Evolutionary conservation across 2,113 vertebrate species (phyloP).

Genomic region (Ictalurus furcatus): DNA sequence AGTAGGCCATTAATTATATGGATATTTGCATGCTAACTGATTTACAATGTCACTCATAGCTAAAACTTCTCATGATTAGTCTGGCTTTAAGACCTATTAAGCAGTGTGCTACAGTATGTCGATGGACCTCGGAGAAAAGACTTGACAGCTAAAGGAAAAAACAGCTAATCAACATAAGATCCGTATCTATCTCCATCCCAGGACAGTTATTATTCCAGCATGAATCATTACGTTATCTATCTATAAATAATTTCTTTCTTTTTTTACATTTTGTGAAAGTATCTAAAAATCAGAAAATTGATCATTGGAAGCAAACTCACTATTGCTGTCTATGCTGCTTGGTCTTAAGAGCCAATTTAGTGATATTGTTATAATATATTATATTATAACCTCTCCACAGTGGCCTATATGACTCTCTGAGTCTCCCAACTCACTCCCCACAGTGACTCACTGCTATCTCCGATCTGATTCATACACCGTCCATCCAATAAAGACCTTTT

Average conservation of each 20-base stretch:
- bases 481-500: slow-evolving; percentile 13
- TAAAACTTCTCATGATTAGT: not conserved
- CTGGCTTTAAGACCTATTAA: not conserved
- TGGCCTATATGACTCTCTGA: not conserved
- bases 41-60: not conserved
- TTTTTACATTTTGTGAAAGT: not conserved
- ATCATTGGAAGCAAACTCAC: not conserved
- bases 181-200: not conserved
- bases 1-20: not conserved
- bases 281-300: not conserved
- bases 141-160: not conserved
- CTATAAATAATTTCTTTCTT: not conserved
- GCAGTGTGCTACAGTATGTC: not conserved
- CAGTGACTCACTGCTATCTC: slow-evolving; percentile 4
- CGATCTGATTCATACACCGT: not conserved
- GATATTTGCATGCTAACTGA: not conserved
- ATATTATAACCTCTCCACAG: not conserved
- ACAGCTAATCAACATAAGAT: not conserved
- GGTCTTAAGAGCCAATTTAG: slow-evolving; percentile 10
- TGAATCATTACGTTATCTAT: not conserved
- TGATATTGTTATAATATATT: not conserved
- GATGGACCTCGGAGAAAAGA: not conserved
- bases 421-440: not conserved
- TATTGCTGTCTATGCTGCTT: not conserved
- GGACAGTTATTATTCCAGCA: not conserved